These are phyloP conservation scores for silkworm (Bombyx mori) DNA, from an alignment of 1,140 invertebrate species.

Conservation along the genomic window DNA sequence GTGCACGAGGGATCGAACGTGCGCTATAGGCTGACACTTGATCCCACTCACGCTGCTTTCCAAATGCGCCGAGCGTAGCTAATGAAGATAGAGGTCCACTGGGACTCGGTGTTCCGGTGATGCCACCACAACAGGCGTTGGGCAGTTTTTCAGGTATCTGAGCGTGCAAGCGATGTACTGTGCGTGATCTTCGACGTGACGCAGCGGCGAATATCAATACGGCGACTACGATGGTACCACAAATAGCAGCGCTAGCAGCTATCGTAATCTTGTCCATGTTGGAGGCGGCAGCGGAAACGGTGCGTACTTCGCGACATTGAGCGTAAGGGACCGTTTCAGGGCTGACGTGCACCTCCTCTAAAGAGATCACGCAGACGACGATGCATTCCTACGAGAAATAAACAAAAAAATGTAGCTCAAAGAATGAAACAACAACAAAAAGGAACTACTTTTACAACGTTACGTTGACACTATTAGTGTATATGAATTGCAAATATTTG, in stretches of 20 bases:
- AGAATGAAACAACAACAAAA: too few species aligned
- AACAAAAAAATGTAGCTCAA: background rate
- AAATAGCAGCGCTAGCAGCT: slow-evolving; percentile 92
- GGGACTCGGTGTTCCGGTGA: slow-evolving; percentile 80
- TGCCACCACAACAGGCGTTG: slow-evolving; percentile 80
- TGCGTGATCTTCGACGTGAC: slow-evolving; percentile 80
- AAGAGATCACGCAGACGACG: slow-evolving; percentile 90
- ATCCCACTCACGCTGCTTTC: slow-evolving; percentile 92
- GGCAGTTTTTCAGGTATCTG: slow-evolving; percentile 76
- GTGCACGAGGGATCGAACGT: slow-evolving; percentile 89
- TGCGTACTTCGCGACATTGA: slow-evolving; percentile 91
- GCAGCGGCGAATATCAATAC: slow-evolving; percentile 90
- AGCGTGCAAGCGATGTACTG: slow-evolving; percentile 80
- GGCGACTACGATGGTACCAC: slow-evolving; percentile 90
- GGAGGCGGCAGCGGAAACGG: slow-evolving; percentile 82
- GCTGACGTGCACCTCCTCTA: slow-evolving; percentile 88
- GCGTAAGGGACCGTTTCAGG: slow-evolving; percentile 87
- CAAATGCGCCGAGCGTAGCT: slow-evolving; percentile 84
- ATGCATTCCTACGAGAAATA: slow-evolving; percentile 83
- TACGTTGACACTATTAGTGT: too few species aligned
- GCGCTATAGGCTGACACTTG: slow-evolving; percentile 93
- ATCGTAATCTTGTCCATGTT: slow-evolving; percentile 97
- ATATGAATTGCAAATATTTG: too few species aligned
- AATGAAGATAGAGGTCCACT: slow-evolving; percentile 85
- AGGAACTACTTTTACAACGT: too few species aligned